phyloP scores from a whole-genome alignment of 1,140 invertebrate genomes.

The Sarcophaga bullata region DNA sequence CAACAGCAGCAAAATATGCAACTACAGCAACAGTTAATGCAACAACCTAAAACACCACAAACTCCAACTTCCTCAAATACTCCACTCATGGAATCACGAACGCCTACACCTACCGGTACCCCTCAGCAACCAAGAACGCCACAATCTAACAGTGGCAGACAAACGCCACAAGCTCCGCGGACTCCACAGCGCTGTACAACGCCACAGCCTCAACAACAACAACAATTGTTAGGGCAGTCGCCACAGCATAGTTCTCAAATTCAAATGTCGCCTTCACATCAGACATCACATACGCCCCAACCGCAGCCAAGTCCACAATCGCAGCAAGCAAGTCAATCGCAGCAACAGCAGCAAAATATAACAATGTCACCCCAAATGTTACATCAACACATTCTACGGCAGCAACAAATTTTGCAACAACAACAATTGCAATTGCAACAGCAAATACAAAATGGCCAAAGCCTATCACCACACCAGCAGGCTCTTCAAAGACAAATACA shows the following conservation, averaged over 20 bases:
- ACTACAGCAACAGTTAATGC: conserved; percentile 45
- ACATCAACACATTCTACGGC: conserved; percentile 58
- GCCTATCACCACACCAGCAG: conserved; percentile 48
- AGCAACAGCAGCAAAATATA: conserved; percentile 53
- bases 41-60: conserved; percentile 54
- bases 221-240: conserved; percentile 47
- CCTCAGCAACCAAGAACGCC: conserved; percentile 42
- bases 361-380: conserved; percentile 60
- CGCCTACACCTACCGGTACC: conserved; percentile 26
- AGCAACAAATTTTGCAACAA: conserved; percentile 59
- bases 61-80: conserved; percentile 56
- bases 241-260: conserved; percentile 50
- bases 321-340: conserved; percentile 49
- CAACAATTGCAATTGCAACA: conserved; percentile 63
- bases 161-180: conserved; percentile 54
- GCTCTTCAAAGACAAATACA: conserved; percentile 52
- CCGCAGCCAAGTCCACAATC: conserved; percentile 45
- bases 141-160: conserved; percentile 39
- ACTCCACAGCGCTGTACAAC: conserved; percentile 56
- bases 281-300: conserved; percentile 38
- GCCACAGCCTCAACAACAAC: conserved; percentile 43
- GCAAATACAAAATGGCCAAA: conserved; percentile 57
- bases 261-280: conserved; percentile 41
- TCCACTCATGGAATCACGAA: conserved; percentile 22
- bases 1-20: conserved; percentile 41